Conservation (phyloP, 2,888 invertebrate species). For the Oscheius sp. region DNA sequence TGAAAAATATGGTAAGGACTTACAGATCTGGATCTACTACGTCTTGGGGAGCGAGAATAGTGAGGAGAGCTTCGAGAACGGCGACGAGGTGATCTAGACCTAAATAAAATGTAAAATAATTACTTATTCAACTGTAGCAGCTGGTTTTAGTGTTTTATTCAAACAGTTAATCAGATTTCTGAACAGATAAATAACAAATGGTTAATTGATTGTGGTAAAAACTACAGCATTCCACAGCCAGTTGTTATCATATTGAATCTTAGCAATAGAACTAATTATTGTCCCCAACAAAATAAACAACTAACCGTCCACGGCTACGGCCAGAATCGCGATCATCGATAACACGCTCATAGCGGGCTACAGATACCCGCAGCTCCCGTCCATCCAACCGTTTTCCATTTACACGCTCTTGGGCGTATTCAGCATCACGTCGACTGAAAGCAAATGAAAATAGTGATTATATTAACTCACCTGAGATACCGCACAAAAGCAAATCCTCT, state of each 20-base stretch:
- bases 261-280: too few relatives aligned
- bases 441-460: neutral
- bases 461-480: slow-evolving; percentile 53
- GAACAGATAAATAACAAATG: neutral
- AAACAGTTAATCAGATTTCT: slow-evolving; percentile 30
- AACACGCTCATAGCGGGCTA: slow-evolving; percentile 96
- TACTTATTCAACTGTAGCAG: neutral
- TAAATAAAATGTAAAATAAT: neutral
- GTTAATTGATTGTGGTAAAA: neutral
- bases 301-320: slow-evolving; percentile 38
- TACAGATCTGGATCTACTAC: slow-evolving; percentile 48
- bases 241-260: too few relatives aligned
- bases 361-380: slow-evolving; percentile 93
- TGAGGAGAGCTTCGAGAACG: slow-evolving; percentile 49
- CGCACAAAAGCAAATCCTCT: slow-evolving; percentile 98
- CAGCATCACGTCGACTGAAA: slow-evolving; percentile 87
- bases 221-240: neutral
- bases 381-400: slow-evolving; percentile 97
- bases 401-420: slow-evolving; percentile 95
- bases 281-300: too few relatives aligned
- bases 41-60: slow-evolving; percentile 44
- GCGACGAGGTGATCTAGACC: slow-evolving; percentile 42
- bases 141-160: neutral
- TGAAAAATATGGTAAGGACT: neutral
- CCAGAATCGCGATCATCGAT: slow-evolving; percentile 60